Evolutionary conservation across 2,113 vertebrate genomes (phyloP).

Genomic region (Ceyx margarethae): DNA sequence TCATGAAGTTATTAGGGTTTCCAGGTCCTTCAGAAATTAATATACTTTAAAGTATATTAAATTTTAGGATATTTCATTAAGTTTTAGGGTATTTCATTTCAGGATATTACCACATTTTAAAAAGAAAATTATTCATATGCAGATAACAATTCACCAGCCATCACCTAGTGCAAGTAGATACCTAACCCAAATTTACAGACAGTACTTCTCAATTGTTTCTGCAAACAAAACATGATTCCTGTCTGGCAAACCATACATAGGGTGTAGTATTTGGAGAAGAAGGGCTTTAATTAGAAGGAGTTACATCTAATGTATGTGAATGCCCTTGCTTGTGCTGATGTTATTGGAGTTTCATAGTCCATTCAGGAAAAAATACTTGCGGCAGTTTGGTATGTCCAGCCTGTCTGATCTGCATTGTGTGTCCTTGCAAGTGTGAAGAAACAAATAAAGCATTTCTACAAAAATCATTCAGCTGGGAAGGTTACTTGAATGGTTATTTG

Average conservation of each 20-base stretch:
- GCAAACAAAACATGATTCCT: neutral
- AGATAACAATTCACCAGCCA: neutral
- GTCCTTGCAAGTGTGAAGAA: neutral
- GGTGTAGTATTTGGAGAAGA: neutral
- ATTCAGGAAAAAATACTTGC: neutral
- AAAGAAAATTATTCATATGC: neutral
- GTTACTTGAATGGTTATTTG: neutral
- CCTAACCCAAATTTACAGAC: neutral
- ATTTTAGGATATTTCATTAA: no score
- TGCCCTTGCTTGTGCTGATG: neutral
- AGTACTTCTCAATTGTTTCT: neutral
- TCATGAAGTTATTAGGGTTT: neutral
- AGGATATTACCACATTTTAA: neutral
- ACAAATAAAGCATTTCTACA: neutral
- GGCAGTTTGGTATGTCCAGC: neutral
- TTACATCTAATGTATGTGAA: neutral
- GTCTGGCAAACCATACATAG: neutral
- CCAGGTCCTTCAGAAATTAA: neutral
- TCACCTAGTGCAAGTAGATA: neutral
- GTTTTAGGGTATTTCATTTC: neutral
- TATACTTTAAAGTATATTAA: neutral
- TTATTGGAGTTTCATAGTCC: neutral
- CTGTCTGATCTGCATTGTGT: slow-evolving; percentile 13
- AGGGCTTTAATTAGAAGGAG: neutral
- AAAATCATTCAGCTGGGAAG: neutral